Conservation (phyloP, 2,113 vertebrate genomes). For the Cephalopterus ornatus region DNA sequence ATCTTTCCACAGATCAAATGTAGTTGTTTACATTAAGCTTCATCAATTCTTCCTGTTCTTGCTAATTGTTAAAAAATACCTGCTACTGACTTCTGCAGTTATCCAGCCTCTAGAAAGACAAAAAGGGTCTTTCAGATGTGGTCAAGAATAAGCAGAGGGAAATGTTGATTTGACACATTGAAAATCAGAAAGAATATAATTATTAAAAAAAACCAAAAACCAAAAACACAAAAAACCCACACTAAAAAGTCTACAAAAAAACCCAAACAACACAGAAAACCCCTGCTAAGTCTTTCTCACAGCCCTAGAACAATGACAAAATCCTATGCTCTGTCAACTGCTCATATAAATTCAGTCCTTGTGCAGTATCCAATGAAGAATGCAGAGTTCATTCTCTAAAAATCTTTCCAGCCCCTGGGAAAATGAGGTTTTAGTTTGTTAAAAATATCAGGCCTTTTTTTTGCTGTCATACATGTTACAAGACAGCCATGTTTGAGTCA, state of each 20-base stretch:
- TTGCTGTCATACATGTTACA: neutral
- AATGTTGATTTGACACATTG: neutral
- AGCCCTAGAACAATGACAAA: neutral
- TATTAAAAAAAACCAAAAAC: neutral
- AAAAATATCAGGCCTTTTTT: neutral
- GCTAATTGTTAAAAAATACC: neutral
- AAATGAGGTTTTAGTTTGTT: neutral
- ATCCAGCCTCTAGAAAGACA: neutral
- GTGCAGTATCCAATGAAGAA: neutral
- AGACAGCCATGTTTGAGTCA: neutral
- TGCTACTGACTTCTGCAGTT: neutral
- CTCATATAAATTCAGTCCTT: neutral
- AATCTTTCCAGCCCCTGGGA: neutral
- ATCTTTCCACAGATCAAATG: neutral
- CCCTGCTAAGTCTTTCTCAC: neutral
- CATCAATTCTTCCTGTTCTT: neutral
- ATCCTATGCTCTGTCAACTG: neutral
- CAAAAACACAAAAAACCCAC: neutral
- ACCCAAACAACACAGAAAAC: neutral
- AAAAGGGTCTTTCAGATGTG: neutral
- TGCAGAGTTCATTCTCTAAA: neutral
- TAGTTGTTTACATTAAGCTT: neutral
- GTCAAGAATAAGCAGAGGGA: neutral
- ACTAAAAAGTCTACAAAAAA: neutral
- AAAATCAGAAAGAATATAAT: neutral